phyloP scores from a whole-genome alignment of 2,888 invertebrate genomes.

The Drosophila multiciliata region DNA sequence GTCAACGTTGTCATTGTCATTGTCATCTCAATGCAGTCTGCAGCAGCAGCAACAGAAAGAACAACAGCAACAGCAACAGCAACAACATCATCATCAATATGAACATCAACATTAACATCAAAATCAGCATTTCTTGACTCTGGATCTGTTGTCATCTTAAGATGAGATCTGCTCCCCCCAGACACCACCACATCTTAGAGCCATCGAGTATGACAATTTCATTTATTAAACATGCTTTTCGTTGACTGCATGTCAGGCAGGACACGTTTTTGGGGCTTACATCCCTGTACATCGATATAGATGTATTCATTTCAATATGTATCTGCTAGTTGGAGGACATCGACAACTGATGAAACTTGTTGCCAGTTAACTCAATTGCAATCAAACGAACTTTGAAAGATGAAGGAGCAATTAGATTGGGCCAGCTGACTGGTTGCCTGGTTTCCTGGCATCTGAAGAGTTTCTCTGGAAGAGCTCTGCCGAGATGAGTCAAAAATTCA shows the following conservation, averaged over 20 bases:
- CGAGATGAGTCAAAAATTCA: background rate
- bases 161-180: slow-evolving; percentile 18
- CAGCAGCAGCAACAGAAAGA: slow-evolving; percentile 13
- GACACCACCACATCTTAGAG: slow-evolving; percentile 32
- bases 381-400: background rate
- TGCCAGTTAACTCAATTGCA: slow-evolving; percentile 13
- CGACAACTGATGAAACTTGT: slow-evolving; percentile 4
- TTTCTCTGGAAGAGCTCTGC: background rate
- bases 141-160: slow-evolving; percentile 37
- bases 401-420: background rate
- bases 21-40: slow-evolving; percentile 54
- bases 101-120: slow-evolving; percentile 16
- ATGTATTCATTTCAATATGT: slow-evolving; percentile 1
- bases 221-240: slow-evolving; percentile 72
- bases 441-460: no score
- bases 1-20: slow-evolving; percentile 62
- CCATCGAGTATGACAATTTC: slow-evolving; percentile 74
- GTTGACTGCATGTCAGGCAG: slow-evolving; percentile 34
- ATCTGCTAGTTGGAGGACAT: slow-evolving; percentile 1
- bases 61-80: slow-evolving; percentile 1
- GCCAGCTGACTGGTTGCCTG: background rate
- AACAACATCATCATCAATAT: background rate
- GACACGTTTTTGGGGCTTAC: slow-evolving; percentile 31
- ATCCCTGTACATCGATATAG: no score
- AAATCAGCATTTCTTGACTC: slow-evolving; percentile 4